A percentile compares a stretch with the other conserved stretches of the same genome.
Evolutionary conservation across 2,888 invertebrate genomes (phyloP).

Genomic region (Trissonchulus sp.): DNA sequence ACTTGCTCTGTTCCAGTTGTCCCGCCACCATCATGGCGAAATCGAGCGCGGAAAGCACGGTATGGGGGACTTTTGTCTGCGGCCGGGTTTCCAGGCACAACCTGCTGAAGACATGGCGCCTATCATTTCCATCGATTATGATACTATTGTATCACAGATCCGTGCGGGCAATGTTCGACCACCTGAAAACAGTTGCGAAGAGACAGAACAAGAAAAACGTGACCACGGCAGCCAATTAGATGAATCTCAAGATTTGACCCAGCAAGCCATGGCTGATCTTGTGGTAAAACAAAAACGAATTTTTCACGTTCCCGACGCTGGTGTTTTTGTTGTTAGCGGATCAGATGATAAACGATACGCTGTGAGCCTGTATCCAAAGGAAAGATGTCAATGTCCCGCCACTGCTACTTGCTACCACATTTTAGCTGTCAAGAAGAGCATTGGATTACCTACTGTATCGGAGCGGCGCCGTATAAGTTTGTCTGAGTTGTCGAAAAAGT

Average conservation of each 20-base stretch:
- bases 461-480: neutral
- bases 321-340: neutral
- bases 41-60: slow-evolving; percentile 14
- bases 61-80: neutral
- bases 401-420: slow-evolving; percentile 9
- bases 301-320: slow-evolving; percentile 8
- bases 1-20: neutral
- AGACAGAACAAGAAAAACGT: neutral
- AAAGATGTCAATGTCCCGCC: slow-evolving; percentile 8
- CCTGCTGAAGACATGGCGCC: slow-evolving; percentile 1
- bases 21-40: slow-evolving; percentile 1
- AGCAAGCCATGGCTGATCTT: neutral
- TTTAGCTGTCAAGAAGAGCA: neutral
- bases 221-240: neutral
- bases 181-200: no score
- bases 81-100: neutral
- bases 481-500: neutral
- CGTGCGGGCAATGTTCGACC: neutral
- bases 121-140: neutral
- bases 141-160: neutral
- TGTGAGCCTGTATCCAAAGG: neutral
- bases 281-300: neutral
- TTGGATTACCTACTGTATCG: neutral
- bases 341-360: neutral
- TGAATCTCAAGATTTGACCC: neutral